Conservation (phyloP, 2,797 vertebrate genomes). For the Synaphobranchus kaupii region DNA sequence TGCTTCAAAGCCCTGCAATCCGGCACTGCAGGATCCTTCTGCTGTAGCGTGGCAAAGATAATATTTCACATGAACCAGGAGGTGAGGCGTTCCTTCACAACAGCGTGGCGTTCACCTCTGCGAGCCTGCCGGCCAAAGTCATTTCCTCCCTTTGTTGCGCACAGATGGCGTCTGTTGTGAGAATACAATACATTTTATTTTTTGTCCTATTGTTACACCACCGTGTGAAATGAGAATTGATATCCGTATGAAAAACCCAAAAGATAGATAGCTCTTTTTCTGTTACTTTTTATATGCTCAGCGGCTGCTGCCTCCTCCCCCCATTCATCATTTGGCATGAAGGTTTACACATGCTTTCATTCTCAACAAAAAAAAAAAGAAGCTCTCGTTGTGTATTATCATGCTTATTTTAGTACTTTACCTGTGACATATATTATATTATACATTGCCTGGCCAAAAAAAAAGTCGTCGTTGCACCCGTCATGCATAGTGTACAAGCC, state of each 20-base stretch:
- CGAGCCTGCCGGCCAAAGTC: background rate
- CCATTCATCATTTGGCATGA: background rate
- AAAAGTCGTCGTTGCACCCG: too few species aligned
- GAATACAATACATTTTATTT: conserved; percentile 6
- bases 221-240: background rate
- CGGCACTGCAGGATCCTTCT: background rate
- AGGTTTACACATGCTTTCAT: background rate
- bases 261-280: background rate
- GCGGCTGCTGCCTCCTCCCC: background rate
- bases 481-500: too few species aligned
- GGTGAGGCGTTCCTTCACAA: conserved; percentile 9
- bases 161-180: background rate
- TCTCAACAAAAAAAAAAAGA: background rate
- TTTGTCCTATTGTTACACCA: conserved; percentile 5
- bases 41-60: background rate
- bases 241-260: background rate
- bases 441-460: too few species aligned
- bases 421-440: background rate
- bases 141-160: conserved; percentile 18
- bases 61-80: conserved; percentile 18
- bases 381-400: background rate
- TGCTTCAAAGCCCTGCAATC: conserved; percentile 7
- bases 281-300: background rate
- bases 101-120: conserved; percentile 7
- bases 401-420: background rate